Evolutionary conservation across 2,888 invertebrate species (phyloP), one percentile per base, ranked within the genome.

Genomic region (Arge pagana): DNA sequence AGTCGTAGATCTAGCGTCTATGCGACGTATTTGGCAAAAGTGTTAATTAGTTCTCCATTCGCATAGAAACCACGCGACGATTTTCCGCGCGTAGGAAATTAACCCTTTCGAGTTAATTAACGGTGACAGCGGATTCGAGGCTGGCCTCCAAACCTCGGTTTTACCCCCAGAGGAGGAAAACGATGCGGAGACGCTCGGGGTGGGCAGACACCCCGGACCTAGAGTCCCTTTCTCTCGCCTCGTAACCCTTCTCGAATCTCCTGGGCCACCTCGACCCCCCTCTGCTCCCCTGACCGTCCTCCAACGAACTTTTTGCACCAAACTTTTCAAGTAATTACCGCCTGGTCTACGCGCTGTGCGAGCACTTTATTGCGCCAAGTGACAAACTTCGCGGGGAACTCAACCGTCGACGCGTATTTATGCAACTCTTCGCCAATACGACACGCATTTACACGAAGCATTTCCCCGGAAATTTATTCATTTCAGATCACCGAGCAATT

Each of bases 301-400:
- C 15, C 15, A 23, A 2, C 6, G 30, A 13, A 10, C n/a, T n/a
- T n/a, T n/a, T n/a, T n/a, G n/a, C n/a, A n/a, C n/a, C n/a, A 45
- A 45, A 45, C 45, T 45, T 45, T 31, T 23, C n/a, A 45, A 45
- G 45, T 45, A 45, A 45, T 45, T 45, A 45, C 35, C 33, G 31
- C 15, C 23, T 21, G 33, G 15, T 33, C 6, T 11, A 21, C 3
- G 15, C 19, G 16, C n/a, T n/a, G n/a, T n/a, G n/a, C n/a, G 15
- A 18, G 5, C n/a, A 31, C 31, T 10, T 15, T 33, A 33, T 33
- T 10, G 33, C 33, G 6, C n/a, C n/a, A n/a, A n/a, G n/a, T n/a
- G n/a, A n/a, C n/a, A n/a, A n/a, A n/a, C n/a, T n/a, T n/a, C n/a
- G n/a, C n/a, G n/a, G n/a, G n/a, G n/a, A n/a, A n/a, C n/a, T n/a